phyloP scores from a whole-genome alignment of 2,113 vertebrate species.

The Oplegnathus fasciatus region DNA sequence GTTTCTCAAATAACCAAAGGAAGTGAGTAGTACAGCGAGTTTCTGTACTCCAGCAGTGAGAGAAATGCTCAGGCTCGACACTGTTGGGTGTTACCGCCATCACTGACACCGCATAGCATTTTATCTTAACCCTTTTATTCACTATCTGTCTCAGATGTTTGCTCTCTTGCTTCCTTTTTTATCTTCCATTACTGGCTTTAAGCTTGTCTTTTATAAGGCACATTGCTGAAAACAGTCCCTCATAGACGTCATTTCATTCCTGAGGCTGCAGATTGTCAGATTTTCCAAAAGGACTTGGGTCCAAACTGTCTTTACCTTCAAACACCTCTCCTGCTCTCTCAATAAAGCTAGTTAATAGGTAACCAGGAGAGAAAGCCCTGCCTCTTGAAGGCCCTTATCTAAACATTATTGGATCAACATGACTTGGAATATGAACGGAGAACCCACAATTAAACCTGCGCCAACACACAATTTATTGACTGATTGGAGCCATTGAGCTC shows the following conservation, averaged over 20 bases:
- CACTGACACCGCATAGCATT: neutral
- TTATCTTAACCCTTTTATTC: neutral
- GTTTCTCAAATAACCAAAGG: constrained; percentile 12
- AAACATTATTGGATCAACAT: constrained; percentile 54
- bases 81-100: neutral
- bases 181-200: neutral
- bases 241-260: neutral
- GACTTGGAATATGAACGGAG: constrained; percentile 9
- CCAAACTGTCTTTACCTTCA: constrained; percentile 16
- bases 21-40: constrained; percentile 18
- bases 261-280: neutral
- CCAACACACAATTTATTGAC: constrained; percentile 2
- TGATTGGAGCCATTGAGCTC: neutral
- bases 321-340: neutral
- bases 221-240: neutral
- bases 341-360: constrained; percentile 49
- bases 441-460: constrained; percentile 1
- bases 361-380: constrained; percentile 15
- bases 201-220: neutral
- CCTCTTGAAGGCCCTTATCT: constrained; percentile 51
- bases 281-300: constrained; percentile 1
- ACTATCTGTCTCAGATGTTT: neutral
- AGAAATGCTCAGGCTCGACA: neutral
- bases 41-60: neutral
- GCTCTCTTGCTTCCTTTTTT: neutral